Percentiles rank a stretch among this genome's conserved stretches.
phyloP scores from a whole-genome alignment of 2,888 invertebrate genomes.

The Muschampia plurimacula region DNA sequence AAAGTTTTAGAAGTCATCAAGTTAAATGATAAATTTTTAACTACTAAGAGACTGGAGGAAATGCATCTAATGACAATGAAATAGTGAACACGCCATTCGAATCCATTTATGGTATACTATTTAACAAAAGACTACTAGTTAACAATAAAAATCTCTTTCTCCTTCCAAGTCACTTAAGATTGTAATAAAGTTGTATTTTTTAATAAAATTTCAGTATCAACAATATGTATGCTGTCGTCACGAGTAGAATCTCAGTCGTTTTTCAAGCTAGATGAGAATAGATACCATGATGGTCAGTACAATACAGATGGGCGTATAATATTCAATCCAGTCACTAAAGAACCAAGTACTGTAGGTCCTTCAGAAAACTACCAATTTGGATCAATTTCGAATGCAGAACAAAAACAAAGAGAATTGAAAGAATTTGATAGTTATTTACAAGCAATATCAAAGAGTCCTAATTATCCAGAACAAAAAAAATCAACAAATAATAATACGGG shows the following conservation, averaged over 20 bases:
- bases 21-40: too few relatives aligned
- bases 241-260: constrained; percentile 17
- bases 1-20: too few relatives aligned
- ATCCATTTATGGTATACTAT: too few relatives aligned
- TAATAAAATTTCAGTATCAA: constrained; percentile 21
- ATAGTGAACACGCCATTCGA: too few relatives aligned
- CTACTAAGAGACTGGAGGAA: too few relatives aligned
- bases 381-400: not conserved
- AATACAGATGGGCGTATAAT: not conserved
- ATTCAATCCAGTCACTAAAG: not conserved
- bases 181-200: not conserved
- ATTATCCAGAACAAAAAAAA: constrained; percentile 8
- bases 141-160: too few relatives aligned
- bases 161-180: too few relatives aligned
- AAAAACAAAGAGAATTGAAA: not conserved
- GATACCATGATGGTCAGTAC: not conserved
- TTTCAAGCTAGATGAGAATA: not conserved
- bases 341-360: not conserved
- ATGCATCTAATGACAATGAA: too few relatives aligned
- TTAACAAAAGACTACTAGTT: too few relatives aligned
- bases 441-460: constrained; percentile 19
- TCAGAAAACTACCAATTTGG: not conserved
- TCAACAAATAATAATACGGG: not conserved
- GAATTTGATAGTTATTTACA: constrained; percentile 21
- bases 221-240: constrained; percentile 20